Evolutionary conservation across 2,797 vertebrate species (phyloP).

Genomic region (Staurois parvus): DNA sequence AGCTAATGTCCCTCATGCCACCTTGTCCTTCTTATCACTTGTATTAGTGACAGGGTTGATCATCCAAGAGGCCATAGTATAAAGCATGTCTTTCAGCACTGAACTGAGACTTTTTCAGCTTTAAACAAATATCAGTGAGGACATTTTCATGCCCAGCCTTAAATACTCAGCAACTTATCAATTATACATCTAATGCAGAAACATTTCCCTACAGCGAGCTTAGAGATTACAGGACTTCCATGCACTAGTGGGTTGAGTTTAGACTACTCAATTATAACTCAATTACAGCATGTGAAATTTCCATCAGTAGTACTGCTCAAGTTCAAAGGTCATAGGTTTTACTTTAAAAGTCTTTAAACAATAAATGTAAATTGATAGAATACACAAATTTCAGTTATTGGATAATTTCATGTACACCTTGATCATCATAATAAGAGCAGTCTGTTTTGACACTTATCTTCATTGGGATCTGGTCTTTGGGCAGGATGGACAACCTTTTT

Average conservation of each 20-base stretch:
- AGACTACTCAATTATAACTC: constrained; percentile 34
- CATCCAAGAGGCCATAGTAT: constrained; percentile 11
- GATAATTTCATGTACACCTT: neutral
- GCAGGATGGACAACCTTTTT: neutral
- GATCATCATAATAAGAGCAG: neutral
- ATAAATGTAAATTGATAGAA: neutral
- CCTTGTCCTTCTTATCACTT: constrained; percentile 33
- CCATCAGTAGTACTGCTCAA: neutral
- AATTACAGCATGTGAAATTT: constrained; percentile 8
- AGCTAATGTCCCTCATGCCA: constrained; percentile 15
- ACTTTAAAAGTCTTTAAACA: neutral
- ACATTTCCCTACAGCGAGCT: constrained; percentile 34
- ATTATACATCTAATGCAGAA: constrained; percentile 58
- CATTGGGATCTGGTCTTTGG: neutral
- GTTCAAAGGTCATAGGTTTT: neutral
- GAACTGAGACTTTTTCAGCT: constrained; percentile 8
- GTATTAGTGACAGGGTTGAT: constrained; percentile 38
- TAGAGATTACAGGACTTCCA: constrained; percentile 13
- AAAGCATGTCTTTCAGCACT: neutral
- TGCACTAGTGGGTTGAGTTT: constrained; percentile 7
- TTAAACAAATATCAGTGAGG: constrained; percentile 45
- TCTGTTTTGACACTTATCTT: neutral
- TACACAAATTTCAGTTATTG: neutral
- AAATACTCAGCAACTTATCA: constrained; percentile 45
- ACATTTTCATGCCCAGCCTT: constrained; percentile 39